Percentiles rank a stretch among this genome's conserved stretches.
phyloP scores from a whole-genome alignment of 2,797 vertebrate species.

The Cygnus olor region DNA sequence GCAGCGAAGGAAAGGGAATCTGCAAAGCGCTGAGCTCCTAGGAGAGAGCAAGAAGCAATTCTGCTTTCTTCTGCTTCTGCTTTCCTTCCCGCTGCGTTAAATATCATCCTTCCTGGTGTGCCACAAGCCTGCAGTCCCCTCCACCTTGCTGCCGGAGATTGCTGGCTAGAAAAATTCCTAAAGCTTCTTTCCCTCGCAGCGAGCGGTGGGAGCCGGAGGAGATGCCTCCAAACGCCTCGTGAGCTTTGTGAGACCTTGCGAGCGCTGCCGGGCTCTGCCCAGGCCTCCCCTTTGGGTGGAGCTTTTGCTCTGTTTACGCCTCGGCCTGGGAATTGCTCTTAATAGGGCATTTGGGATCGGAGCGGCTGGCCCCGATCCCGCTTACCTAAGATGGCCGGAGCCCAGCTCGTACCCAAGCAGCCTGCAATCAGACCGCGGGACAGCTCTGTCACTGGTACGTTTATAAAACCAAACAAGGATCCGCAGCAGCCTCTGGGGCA shows the following conservation, averaged over 20 bases:
- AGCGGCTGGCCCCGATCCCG: not conserved
- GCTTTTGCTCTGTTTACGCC: not conserved
- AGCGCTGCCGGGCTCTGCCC: not conserved
- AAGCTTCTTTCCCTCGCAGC: not conserved
- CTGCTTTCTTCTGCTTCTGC: not conserved
- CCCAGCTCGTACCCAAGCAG: rapidly evolving
- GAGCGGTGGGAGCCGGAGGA: rapidly evolving
- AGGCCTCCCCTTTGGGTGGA: not conserved
- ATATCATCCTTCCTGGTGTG: not conserved
- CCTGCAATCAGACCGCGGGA: not conserved
- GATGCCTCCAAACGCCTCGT: not conserved
- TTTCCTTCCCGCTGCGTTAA: not conserved
- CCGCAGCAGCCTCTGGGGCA: not conserved
- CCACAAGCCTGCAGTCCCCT: not conserved
- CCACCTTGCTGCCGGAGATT: not conserved
- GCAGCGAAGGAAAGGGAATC: not conserved
- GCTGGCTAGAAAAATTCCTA: not conserved
- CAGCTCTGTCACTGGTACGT: not conserved
- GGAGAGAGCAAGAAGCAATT: not conserved
- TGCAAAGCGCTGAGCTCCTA: not conserved
- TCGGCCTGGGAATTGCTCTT: not conserved
- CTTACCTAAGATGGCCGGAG: not conserved
- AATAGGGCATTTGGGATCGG: not conserved
- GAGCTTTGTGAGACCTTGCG: not conserved
- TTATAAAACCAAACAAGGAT: not conserved